phyloP scores from a whole-genome alignment of 2,797 vertebrate species.

The Danio kyathit region DNA sequence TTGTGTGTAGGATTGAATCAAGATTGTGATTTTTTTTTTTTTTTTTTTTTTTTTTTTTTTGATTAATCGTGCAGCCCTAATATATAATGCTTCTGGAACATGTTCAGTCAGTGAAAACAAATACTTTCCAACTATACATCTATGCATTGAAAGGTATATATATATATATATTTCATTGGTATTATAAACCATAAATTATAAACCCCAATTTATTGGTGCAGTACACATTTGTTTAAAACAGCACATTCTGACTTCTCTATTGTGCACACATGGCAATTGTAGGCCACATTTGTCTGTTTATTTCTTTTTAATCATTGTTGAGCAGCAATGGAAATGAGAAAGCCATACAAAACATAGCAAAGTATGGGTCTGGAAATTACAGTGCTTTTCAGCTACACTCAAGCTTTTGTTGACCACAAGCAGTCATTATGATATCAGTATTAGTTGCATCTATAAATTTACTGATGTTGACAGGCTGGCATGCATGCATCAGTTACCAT shows the following conservation, averaged over 20 bases:
- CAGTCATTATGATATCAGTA: neutral
- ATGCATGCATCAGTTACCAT: constrained; percentile 16
- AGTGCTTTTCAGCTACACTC: neutral
- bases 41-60: too few relatives aligned
- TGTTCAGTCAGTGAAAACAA: constrained; percentile 14
- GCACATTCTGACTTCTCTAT: neutral
- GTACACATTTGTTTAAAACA: neutral
- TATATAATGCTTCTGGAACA: neutral
- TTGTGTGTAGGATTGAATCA: too few relatives aligned
- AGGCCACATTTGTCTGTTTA: constrained; percentile 19
- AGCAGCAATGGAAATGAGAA: neutral
- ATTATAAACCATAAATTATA: too few relatives aligned
- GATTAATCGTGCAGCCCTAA: too few relatives aligned
- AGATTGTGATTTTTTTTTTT: too few relatives aligned
- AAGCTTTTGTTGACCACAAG: neutral
- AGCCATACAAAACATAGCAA: constrained; percentile 12
- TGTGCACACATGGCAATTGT: neutral
- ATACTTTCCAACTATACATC: constrained; percentile 3
- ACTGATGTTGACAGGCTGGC: constrained; percentile 1
- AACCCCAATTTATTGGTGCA: neutral
- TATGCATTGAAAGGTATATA: too few relatives aligned
- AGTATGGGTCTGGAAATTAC: neutral
- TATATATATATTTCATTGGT: too few relatives aligned
- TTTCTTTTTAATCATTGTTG: constrained; percentile 11
- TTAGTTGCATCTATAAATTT: constrained; percentile 16